Evolutionary conservation across 2,113 vertebrate species (phyloP), one percentile per base, ranked within the genome.

Genomic region (Tiliqua scincoides): DNA sequence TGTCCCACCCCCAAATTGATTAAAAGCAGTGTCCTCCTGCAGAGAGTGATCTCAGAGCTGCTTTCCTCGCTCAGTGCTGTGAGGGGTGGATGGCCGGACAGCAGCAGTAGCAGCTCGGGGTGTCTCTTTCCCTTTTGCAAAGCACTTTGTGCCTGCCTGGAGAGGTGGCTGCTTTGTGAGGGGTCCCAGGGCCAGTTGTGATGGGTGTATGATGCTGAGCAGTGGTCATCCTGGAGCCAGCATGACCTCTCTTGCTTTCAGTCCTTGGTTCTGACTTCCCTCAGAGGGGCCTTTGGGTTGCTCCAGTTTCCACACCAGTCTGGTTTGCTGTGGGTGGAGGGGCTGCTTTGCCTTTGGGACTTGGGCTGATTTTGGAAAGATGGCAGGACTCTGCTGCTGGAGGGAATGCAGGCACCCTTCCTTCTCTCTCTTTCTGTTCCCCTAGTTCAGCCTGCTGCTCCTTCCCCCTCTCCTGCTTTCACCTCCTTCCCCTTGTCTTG

Each of bases 51-150:
- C n/a, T n/a, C n/a, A n/a, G n/a, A n/a, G n/a, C n/a, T n/a, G n/a
- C 43, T 6, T 52, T 43, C 15, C 8, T n/a, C 15, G 72, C 72
- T 48, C 23, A 1, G 72, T 40, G 73, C 73, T 7, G 12, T 5
- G 73, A n/a, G 43, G 73, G 43, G 73, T 7, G 27, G 43, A 4
- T 30, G 30, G 73, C 20, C 25, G 27, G 10, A 15, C 40, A 43
- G 23, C 11, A 1, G 40, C 48, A n/a, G 48, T 63, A 87, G 89
- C 92, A 81, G 92, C 81, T 73, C 85, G 23, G 54, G 89, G n/a
- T 72, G 43, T 80, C 87, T 89, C 87, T 87, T 90, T 12, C 65
- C 65, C 65, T 30, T 32, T 12, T 89, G 25, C 85, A 86, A 80
- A 83, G 85, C 63, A 20, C 32, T 3, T 21, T 35, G 27, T 20